phyloP scores from a whole-genome alignment of 2,888 invertebrate genomes.

The Craniophora ligustri region DNA sequence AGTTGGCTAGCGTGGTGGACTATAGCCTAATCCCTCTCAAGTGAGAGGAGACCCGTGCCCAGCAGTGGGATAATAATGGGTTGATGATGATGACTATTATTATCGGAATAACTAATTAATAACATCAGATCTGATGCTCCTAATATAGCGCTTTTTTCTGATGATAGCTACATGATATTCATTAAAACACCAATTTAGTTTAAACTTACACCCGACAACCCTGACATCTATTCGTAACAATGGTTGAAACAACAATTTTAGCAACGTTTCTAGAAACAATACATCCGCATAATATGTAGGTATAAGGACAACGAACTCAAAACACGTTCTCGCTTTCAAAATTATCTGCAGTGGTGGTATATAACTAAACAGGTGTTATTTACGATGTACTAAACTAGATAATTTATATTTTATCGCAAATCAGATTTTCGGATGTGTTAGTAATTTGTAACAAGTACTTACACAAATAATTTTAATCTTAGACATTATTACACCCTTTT shows the following conservation, averaged over 20 bases:
- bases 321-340: slow-evolving; percentile 24
- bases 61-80: too few species aligned
- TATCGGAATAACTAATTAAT: too few species aligned
- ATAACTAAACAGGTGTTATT: slow-evolving; percentile 34
- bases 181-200: neutral
- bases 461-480: slow-evolving; percentile 7
- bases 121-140: too few species aligned
- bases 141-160: too few species aligned
- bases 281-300: slow-evolving; percentile 34
- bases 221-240: slow-evolving; percentile 58
- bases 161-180: too few species aligned
- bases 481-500: slow-evolving; percentile 13
- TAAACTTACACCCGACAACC: slow-evolving; percentile 28
- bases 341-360: slow-evolving; percentile 34
- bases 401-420: slow-evolving; percentile 20
- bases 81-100: too few species aligned
- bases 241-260: slow-evolving; percentile 68
- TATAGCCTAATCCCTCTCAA: too few species aligned
- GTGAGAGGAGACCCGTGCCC: too few species aligned
- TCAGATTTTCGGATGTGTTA: slow-evolving; percentile 1
- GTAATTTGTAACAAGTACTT: neutral
- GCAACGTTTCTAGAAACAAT: slow-evolving; percentile 58
- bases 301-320: slow-evolving; percentile 55
- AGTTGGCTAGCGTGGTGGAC: too few species aligned
- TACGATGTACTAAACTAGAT: slow-evolving; percentile 27